Evolutionary conservation across 2,888 invertebrate species (phyloP).

Genomic region (Drosophila vallismaia): DNA sequence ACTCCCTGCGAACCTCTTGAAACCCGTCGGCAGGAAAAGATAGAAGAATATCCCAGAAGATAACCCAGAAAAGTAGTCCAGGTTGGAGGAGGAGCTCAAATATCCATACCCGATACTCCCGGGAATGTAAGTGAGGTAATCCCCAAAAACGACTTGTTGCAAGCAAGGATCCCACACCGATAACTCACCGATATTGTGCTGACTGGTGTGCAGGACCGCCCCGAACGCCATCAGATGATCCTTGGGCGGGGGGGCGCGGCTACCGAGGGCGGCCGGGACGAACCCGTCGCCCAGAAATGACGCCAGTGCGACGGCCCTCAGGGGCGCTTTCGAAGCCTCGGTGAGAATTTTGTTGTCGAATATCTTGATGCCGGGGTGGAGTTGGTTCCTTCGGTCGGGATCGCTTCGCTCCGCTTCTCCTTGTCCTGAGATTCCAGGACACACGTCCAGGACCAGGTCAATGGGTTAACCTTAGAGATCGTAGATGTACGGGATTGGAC

Average conservation of each 20-base stretch:
- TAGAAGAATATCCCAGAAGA: too few relatives aligned
- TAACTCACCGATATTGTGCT: slow-evolving; percentile 84
- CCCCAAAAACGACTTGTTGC: background rate
- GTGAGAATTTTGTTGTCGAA: slow-evolving; percentile 84
- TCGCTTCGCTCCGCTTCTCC: too few relatives aligned
- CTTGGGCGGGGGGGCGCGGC: slow-evolving; percentile 84
- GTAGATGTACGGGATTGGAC: slow-evolving; percentile 40
- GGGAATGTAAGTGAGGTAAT: too few relatives aligned
- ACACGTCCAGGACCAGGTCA: background rate
- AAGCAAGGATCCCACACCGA: background rate
- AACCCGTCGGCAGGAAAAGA: too few relatives aligned
- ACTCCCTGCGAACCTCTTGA: too few relatives aligned
- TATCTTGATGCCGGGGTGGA: slow-evolving; percentile 62
- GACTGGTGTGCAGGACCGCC: slow-evolving; percentile 84
- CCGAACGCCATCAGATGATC: slow-evolving; percentile 84
- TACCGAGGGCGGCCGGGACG: slow-evolving; percentile 82
- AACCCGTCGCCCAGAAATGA: slow-evolving; percentile 85
- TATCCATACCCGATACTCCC: too few relatives aligned
- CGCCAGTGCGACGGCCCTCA: slow-evolving; percentile 85
- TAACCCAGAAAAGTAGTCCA: too few relatives aligned
- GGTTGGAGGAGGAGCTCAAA: too few relatives aligned
- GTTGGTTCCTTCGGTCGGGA: slow-evolving; percentile 11
- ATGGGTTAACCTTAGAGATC: slow-evolving; percentile 19
- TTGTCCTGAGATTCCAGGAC: too few relatives aligned
- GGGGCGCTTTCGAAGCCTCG: slow-evolving; percentile 84